A percentile compares a stretch with the other conserved stretches of the same genome.
These are phyloP conservation scores for Rhaphigaster nebulosa DNA, from an alignment of 2,888 invertebrate genomes.

Conservation along the genomic window DNA sequence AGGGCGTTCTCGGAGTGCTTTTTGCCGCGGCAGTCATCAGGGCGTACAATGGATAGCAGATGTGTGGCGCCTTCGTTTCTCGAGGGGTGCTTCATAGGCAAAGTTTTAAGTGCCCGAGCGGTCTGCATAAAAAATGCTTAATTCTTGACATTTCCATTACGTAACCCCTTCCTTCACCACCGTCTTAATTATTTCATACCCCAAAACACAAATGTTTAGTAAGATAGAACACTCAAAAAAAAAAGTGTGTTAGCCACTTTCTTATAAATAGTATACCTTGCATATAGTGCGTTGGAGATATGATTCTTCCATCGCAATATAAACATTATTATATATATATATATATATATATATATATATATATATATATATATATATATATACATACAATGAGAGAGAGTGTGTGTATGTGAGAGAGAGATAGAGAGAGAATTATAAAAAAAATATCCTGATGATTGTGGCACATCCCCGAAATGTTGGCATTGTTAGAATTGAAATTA, in stretches of 20 bases:
- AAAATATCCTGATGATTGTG: too few relatives aligned
- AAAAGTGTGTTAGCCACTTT: background rate
- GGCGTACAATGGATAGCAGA: constrained; percentile 13
- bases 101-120: background rate
- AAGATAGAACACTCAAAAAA: background rate
- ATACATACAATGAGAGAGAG: too few relatives aligned
- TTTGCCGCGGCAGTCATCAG: background rate
- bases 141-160: background rate
- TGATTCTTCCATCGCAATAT: background rate
- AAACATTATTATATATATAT: too few relatives aligned
- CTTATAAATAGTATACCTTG: background rate
- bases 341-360: too few relatives aligned
- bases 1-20: background rate
- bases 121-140: background rate
- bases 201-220: background rate
- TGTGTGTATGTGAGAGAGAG: too few relatives aligned
- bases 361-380: too few relatives aligned
- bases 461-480: too few relatives aligned
- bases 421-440: too few relatives aligned
- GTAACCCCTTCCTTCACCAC: background rate
- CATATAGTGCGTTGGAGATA: background rate
- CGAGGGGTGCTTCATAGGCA: background rate
- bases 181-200: background rate
- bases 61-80: constrained; percentile 17
- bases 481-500: too few relatives aligned